Evolutionary conservation across 2,888 invertebrate genomes (phyloP), one percentile per base, ranked within the genome.

Genomic region (Sthenelais limicola): DNA sequence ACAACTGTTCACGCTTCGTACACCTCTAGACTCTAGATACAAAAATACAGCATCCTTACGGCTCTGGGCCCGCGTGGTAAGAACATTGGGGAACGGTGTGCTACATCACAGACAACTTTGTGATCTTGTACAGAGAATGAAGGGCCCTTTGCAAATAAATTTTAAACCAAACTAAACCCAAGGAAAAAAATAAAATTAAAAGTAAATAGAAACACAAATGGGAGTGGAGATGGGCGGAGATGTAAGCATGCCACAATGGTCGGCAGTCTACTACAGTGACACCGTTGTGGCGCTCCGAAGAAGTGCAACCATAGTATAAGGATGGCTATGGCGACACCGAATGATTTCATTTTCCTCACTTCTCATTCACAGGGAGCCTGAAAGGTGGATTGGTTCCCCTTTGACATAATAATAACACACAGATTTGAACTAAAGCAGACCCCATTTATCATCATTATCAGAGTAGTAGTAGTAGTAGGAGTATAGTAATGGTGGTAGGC

Each of bases 21-120:
- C 68, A 68, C 68, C 68, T 68, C 68, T 68, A 68, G 49, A 71
- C 30, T 38, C 58, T 71, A 71, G 71, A 71, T 71, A 71, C 71
- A 71, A 71, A 71, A 71, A 71, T 71, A 71, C 48, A 26, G 47
- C 47, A 33, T 68, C 52, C 38, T 62, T 62, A 62, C 62, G 26
- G 62, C 62, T 35, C 62, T 62, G 62, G 62, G 62, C 62, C 62
- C 62, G 62, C 62, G 62, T 62, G 62, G 62, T 62, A 62, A 62
- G 38, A 43, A 38, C 24, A 21, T 62, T 35, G 43, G 62, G 62
- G 62, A 62, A 62, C 62, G 62, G 62, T 38, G 12, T 15, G 15
- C 67, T 47, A 48, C 48, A 48, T 48, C 67, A 67, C 67, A 48
- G 48, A 67, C 47, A 48, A 47, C 67, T 67, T 48, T 30, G 67